phyloP scores from a whole-genome alignment of 2,113 vertebrate species.

The rat (Rattus norvegicus) region GRCr8 NC_086024.1:104629001-104629500 shows the following conservation, averaged over 20 bases:
- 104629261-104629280: neutral
- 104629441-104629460: constrained; percentile 47
- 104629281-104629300: neutral
- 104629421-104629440: constrained; percentile 63
- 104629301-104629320: neutral
- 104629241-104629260: neutral
- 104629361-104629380: constrained; percentile 31
- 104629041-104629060: neutral
- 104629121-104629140: neutral
- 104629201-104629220: neutral
- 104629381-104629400: constrained; percentile 13
- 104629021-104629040: neutral
- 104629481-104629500: constrained; percentile 60
- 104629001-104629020: neutral
- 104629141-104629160: neutral
- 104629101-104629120: neutral
- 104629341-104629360: constrained; percentile 39
- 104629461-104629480: constrained; percentile 66
- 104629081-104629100: too few relatives aligned
- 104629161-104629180: too few relatives aligned
- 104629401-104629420: constrained; percentile 15
- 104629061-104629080: neutral
- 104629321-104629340: neutral
- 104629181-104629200: neutral
- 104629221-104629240: neutral